Conservation (phyloP, 2,888 invertebrate species). For the Drosophila koepferae region DNA sequence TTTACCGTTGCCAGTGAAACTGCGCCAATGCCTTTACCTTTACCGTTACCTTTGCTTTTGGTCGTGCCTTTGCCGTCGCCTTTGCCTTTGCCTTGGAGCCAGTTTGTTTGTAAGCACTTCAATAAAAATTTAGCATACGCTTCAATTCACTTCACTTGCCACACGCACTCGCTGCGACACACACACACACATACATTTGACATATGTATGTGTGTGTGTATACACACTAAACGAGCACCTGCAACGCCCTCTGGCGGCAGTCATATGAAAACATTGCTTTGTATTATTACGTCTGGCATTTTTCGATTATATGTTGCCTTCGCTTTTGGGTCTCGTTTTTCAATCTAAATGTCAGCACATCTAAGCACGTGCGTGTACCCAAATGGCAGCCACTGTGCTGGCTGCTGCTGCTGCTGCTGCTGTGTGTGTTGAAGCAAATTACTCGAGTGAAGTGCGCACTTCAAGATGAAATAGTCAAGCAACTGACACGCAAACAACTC, state of each 20-base stretch:
- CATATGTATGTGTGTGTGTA: background rate
- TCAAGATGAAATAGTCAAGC: slow-evolving; percentile 70
- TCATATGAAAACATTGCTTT: slow-evolving; percentile 65
- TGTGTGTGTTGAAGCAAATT: slow-evolving; percentile 61
- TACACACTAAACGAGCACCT: slow-evolving; percentile 43
- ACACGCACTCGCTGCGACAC: slow-evolving; percentile 35
- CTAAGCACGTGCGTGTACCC: slow-evolving; percentile 51
- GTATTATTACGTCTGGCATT: slow-evolving; percentile 67
- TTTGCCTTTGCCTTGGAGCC: slow-evolving; percentile 46
- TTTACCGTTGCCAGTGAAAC: slow-evolving; percentile 2
- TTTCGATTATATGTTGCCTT: slow-evolving; percentile 68
- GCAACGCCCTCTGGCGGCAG: slow-evolving; percentile 61
- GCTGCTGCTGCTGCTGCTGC: background rate
- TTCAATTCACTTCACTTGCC: slow-evolving; percentile 72
- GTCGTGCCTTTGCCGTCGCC: slow-evolving; percentile 12
- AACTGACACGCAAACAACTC: slow-evolving; percentile 53
- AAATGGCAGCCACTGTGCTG: slow-evolving; percentile 45
- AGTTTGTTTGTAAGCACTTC: slow-evolving; percentile 75
- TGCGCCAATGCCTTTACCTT: slow-evolving; percentile 14
- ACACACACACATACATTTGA: slow-evolving; percentile 4
- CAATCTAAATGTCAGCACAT: slow-evolving; percentile 76
- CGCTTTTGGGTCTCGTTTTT: slow-evolving; percentile 71
- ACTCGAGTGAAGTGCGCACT: slow-evolving; percentile 73
- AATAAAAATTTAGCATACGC: slow-evolving; percentile 77
- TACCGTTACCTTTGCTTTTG: slow-evolving; percentile 31